A percentile compares a stretch with the other conserved stretches of the same genome.
These are phyloP conservation scores for Psilopsiagon aurifrons DNA, from an alignment of 2,113 vertebrate genomes.

Conservation along the genomic window DNA sequence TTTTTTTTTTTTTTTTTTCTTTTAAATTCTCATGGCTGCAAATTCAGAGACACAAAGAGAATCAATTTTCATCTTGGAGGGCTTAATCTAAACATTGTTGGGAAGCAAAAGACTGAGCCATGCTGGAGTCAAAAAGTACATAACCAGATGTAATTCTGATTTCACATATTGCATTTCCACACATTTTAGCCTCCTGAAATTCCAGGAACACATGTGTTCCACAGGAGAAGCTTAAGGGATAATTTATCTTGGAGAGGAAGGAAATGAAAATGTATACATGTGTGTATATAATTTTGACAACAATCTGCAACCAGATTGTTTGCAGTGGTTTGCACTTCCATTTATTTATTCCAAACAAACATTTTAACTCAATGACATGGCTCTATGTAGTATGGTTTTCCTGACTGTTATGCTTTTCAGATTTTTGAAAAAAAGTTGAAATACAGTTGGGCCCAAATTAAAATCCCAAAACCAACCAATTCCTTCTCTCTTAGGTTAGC, in stretches of 20 bases:
- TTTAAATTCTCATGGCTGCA: conserved; percentile 6
- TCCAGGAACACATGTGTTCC: conserved; percentile 35
- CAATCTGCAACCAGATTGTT: conserved; percentile 24
- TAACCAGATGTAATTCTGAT: conserved; percentile 45
- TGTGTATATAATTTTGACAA: conserved; percentile 45
- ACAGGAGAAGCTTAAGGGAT: conserved; percentile 37
- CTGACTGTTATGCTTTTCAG: conserved; percentile 9
- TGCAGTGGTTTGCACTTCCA: conserved; percentile 3
- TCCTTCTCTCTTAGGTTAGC: conserved; percentile 53
- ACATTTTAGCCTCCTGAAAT: conserved; percentile 32
- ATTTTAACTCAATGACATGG: neutral
- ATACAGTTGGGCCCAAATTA: conserved; percentile 49
- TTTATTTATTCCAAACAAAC: conserved; percentile 48
- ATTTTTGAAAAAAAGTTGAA: conserved; percentile 40
- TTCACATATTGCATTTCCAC: conserved; percentile 43
- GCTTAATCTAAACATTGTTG: conserved; percentile 43
- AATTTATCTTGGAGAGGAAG: conserved; percentile 38
- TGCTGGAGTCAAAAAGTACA: conserved; percentile 41
- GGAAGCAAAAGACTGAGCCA: conserved; percentile 38
- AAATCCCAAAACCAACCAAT: conserved; percentile 42
- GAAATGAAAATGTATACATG: conserved; percentile 40
- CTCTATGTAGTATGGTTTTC: neutral
- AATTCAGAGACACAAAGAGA: conserved; percentile 65
- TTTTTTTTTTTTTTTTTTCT: neutral
- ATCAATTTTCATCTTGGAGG: conserved; percentile 41